phyloP scores from a whole-genome alignment of 2,888 invertebrate species.

The Erpobdella octoculata region DNA sequence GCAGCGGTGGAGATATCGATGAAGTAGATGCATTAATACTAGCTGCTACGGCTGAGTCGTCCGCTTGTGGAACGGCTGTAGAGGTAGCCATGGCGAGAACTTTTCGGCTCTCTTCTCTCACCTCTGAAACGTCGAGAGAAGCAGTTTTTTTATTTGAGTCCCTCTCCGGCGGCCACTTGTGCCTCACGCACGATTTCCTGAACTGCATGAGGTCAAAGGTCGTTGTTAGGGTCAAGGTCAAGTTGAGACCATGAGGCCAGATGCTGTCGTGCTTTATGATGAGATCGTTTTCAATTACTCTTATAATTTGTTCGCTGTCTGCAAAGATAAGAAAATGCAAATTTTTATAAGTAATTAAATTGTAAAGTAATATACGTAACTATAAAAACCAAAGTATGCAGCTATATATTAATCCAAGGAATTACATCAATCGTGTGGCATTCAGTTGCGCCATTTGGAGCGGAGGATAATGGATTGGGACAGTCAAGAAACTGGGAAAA shows the following conservation, averaged over 20 bases:
- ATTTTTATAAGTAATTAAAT: background rate
- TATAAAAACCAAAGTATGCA: no score
- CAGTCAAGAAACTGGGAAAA: no score
- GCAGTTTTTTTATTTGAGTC: background rate
- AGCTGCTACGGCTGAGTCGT: no score
- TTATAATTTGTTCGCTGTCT: slow-evolving; percentile 35
- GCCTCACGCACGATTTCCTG: slow-evolving; percentile 37
- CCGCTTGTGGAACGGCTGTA: no score
- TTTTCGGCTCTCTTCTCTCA: background rate
- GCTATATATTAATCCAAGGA: no score
- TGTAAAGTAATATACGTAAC: background rate
- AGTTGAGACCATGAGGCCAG: slow-evolving; percentile 40
- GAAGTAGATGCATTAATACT: no score
- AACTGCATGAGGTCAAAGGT: slow-evolving; percentile 39
- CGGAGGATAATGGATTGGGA: no score
- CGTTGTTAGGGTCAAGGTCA: slow-evolving; percentile 35
- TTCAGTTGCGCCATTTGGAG: no score
- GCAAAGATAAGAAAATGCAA: background rate
- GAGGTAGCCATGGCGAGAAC: background rate
- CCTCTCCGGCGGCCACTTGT: slow-evolving; percentile 37
- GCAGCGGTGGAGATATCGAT: background rate
- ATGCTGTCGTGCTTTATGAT: slow-evolving; percentile 39
- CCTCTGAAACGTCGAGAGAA: background rate
- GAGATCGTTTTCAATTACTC: slow-evolving; percentile 39
- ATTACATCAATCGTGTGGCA: no score